Evolutionary conservation across 2,113 vertebrate species (phyloP).

Genomic region (Zonotrichia leucophrys): DNA sequence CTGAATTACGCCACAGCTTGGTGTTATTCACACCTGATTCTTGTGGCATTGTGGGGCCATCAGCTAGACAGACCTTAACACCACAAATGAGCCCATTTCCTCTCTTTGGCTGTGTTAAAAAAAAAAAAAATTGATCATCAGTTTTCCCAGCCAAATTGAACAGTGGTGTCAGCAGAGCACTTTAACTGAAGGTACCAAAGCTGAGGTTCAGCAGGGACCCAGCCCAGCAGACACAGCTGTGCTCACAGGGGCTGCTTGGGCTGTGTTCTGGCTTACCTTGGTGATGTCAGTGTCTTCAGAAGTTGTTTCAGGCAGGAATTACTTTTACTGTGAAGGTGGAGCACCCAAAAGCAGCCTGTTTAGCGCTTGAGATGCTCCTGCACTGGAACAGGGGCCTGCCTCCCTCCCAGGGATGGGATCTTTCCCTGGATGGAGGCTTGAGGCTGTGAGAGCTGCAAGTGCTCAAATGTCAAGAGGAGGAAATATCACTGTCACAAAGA

Average conservation of each 20-base stretch:
- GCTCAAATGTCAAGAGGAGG: neutral
- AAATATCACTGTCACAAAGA: accelerated
- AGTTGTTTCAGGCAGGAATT: neutral
- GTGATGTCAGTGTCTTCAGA: neutral
- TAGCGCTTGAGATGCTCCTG: neutral
- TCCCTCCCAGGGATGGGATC: neutral
- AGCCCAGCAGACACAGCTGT: neutral
- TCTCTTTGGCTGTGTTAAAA: neutral
- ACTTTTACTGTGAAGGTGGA: neutral
- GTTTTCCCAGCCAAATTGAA: neutral
- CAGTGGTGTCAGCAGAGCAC: neutral
- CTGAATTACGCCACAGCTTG: accelerated
- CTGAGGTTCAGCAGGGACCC: neutral
- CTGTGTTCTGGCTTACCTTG: accelerated
- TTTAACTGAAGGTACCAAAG: neutral
- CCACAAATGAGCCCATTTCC: neutral
- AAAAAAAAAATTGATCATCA: neutral
- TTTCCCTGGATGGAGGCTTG: neutral
- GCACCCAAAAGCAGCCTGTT: neutral
- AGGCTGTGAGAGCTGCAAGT: neutral
- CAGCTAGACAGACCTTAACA: neutral
- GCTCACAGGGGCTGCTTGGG: neutral
- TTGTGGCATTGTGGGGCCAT: neutral
- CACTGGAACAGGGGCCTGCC: accelerated
- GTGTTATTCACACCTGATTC: neutral